Base-by-base conservation (phyloP, 2,797 vertebrate species). In the Lagorchestes hirsutus region DNA sequence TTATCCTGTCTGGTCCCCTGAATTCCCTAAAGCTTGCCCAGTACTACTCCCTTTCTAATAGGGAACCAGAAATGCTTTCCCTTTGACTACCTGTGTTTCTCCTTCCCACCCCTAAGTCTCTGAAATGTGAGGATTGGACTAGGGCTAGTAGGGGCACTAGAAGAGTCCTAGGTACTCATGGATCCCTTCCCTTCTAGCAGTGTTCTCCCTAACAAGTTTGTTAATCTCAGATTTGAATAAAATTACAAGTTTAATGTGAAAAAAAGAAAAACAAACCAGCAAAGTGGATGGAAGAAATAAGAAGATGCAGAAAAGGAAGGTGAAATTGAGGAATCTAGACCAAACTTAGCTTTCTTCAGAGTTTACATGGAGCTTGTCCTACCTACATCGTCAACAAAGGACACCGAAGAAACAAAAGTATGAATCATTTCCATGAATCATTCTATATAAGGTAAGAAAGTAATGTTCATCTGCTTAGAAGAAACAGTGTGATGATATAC, bases 161-260 rank as follows among this genome's bases (percentile, higher is more conserved):
- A 96, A 97, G 97, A 95, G 93, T 94, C 94, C 62, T 96, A 46
- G 8, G 67, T 56, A 92, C 90, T 95, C 95, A 91, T 24, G 95
- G 96, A 96, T 97, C 97, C 96, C 54, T 97, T 82, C 95, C 62
- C 97, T 95, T 91, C 97, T 96, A 97, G 93, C 18, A 94, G 96
- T 82, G 96, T 95, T 96, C 93, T 96, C 97, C 97, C 97, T 91
- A 95, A 98, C 97, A 98, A 96, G 98, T 98, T 98, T 98, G 98
- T 98, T 98, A 98, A 98, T 97, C 98, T 98, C 97, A 98, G 97
- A 98, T 97, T 98, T 98, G 96, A 98, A 98, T 98, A 98, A 98
- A 98, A 98, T 97, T 97, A 98, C 96, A 98, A 98, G 98, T 98
- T 98, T 98, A 98, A 98, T 98, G 98, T 97, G 98, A 98, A 82